Percentiles rank a stretch among this genome's conserved stretches.
Conservation (phyloP, 2,888 invertebrate genomes). For the Stegophylla sp. region DNA sequence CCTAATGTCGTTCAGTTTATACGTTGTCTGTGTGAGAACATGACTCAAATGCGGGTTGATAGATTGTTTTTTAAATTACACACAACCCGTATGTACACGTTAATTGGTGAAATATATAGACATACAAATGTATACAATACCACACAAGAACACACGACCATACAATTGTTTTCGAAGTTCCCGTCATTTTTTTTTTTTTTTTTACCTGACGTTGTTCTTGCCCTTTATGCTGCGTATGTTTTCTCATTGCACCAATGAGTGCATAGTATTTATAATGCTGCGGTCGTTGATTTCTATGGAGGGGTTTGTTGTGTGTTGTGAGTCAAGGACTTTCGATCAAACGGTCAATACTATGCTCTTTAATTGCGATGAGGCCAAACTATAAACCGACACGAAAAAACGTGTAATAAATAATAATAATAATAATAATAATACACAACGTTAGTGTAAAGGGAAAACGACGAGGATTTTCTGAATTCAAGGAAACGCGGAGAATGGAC, state of each 20-base stretch:
- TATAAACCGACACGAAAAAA: too few species aligned
- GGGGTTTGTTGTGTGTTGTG: constrained; percentile 5
- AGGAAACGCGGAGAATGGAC: constrained; percentile 42
- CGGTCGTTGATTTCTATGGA: not conserved
- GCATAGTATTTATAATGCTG: not conserved
- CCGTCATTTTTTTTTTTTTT: not conserved
- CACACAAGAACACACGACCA: not conserved
- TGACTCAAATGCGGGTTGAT: constrained; percentile 40
- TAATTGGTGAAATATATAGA: constrained; percentile 11
- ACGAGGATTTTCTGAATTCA: constrained; percentile 27
- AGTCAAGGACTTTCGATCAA: constrained; percentile 39
- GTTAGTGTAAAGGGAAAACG: constrained; percentile 28
- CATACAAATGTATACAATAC: not conserved
- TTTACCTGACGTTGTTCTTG: not conserved
- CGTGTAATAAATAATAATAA: too few species aligned
- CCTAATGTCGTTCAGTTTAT: not conserved
- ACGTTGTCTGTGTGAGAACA: not conserved
- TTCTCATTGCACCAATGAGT: not conserved
- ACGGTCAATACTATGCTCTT: not conserved
- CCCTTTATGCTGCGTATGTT: not conserved
- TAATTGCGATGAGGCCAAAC: not conserved
- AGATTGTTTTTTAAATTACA: constrained; percentile 10
- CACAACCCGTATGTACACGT: constrained; percentile 15
- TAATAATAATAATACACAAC: not conserved
- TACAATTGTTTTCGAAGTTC: not conserved